phyloP scores from a whole-genome alignment of 2,113 vertebrate species.

The Xenopus laevis region DNA sequence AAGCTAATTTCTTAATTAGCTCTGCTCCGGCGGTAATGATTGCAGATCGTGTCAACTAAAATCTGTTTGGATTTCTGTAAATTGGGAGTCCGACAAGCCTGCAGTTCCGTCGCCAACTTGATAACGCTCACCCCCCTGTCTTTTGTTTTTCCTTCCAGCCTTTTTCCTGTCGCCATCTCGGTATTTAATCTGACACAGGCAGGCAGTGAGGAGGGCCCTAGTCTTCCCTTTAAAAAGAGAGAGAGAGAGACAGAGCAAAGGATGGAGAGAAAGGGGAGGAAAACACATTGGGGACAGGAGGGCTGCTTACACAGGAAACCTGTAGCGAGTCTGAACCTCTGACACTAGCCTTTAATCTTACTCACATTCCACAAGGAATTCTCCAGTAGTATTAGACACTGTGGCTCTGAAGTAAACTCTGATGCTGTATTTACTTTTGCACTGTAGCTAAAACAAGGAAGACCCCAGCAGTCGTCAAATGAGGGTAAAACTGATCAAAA shows the following conservation, averaged over 20 bases:
- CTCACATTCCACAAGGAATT: slow-evolving; percentile 80
- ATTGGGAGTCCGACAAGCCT: slow-evolving; percentile 94
- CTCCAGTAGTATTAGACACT: slow-evolving; percentile 50
- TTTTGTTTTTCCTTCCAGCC: slow-evolving; percentile 96
- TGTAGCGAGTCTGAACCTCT: slow-evolving; percentile 82
- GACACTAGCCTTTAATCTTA: slow-evolving; percentile 97
- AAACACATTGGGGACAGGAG: slow-evolving; percentile 73
- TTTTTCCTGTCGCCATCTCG: slow-evolving; percentile 99
- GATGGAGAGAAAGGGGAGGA: slow-evolving; percentile 59
- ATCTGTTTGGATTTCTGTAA: slow-evolving; percentile 91
- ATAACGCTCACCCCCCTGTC: slow-evolving; percentile 86
- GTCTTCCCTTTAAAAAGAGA: slow-evolving; percentile 84
- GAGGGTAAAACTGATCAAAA: background rate
- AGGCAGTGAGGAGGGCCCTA: slow-evolving; percentile 88
- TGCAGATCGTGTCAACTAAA: slow-evolving; percentile 88
- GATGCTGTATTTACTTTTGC: background rate
- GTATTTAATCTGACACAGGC: slow-evolving; percentile 98
- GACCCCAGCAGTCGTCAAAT: no score
- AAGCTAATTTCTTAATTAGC: slow-evolving; percentile 91
- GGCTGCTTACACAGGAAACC: slow-evolving; percentile 86
- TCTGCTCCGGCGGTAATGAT: slow-evolving; percentile 87
- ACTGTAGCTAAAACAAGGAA: background rate
- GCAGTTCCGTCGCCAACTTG: slow-evolving; percentile 90
- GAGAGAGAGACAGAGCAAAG: slow-evolving; percentile 55
- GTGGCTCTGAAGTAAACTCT: background rate